A percentile compares a stretch with the other conserved stretches of the same genome.
phyloP scores from a whole-genome alignment of 2,797 vertebrate genomes.

The Pangasius macronema region DNA sequence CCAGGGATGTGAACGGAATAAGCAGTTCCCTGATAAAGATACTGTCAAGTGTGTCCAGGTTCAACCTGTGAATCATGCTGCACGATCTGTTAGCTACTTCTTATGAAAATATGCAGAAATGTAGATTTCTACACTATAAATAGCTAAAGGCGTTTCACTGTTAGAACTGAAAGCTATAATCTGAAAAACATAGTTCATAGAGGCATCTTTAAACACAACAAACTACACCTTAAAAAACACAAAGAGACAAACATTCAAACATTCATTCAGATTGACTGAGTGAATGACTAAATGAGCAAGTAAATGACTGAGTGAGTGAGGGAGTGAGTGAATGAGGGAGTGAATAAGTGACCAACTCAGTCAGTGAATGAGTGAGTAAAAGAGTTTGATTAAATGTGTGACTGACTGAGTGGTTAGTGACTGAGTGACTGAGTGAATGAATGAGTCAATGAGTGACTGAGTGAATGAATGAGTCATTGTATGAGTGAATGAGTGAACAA shows the following conservation, averaged over 20 bases:
- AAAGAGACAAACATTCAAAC: neutral
- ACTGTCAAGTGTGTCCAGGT: too few relatives aligned
- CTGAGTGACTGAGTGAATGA: neutral
- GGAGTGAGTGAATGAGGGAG: neutral
- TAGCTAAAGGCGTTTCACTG: neutral
- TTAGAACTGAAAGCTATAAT: neutral
- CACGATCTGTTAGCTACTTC: neutral
- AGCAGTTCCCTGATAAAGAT: neutral
- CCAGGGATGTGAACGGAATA: neutral
- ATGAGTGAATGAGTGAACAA: neutral
- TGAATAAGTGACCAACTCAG: neutral
- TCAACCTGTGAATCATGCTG: neutral
- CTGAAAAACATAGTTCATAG: neutral
- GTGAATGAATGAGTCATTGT: neutral
- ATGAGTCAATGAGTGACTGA: neutral
- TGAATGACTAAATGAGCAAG: neutral
- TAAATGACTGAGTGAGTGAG: neutral
- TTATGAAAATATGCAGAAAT: neutral
- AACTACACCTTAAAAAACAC: neutral
- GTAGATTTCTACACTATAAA: neutral
- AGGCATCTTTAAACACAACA: neutral
- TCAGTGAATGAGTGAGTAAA: neutral
- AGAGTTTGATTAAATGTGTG: neutral
- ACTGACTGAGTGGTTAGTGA: neutral
- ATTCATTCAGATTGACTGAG: neutral